Conservation (phyloP, 2,797 vertebrate genomes). For the Lutjanus argentimaculatus region DNA sequence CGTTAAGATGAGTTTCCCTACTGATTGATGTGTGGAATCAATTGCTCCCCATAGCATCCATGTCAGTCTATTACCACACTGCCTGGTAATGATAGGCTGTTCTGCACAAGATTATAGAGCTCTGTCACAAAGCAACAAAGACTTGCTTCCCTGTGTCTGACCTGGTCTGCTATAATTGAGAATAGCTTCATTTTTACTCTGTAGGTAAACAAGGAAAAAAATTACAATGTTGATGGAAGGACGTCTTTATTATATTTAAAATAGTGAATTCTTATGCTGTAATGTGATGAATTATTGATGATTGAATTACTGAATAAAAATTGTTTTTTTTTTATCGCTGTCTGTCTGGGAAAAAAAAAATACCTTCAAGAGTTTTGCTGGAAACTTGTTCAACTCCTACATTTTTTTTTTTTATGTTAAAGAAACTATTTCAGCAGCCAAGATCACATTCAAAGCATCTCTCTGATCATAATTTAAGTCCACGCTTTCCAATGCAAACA, state of each 20-base stretch:
- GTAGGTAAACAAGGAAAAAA: constrained; percentile 80
- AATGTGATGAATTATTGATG: constrained; percentile 76
- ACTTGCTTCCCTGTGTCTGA: constrained; percentile 79
- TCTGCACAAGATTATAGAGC: constrained; percentile 87
- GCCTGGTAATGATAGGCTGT: constrained; percentile 88
- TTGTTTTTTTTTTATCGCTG: constrained; percentile 7
- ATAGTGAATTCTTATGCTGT: constrained; percentile 53
- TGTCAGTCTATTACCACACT: constrained; percentile 88
- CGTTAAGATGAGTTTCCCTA: constrained; percentile 81
- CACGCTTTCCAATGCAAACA: constrained; percentile 60
- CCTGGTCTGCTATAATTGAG: constrained; percentile 80
- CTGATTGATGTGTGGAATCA: constrained; percentile 90
- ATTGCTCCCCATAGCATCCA: constrained; percentile 89
- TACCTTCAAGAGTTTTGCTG: constrained; percentile 12
- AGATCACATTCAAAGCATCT: constrained; percentile 28
- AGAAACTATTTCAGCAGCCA: neutral
- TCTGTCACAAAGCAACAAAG: constrained; percentile 85
- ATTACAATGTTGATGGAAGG: constrained; percentile 72
- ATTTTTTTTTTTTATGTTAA: neutral
- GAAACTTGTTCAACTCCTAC: constrained; percentile 8
- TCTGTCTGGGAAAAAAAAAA: neutral
- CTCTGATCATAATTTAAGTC: constrained; percentile 23
- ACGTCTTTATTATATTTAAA: constrained; percentile 72
- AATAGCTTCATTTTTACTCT: constrained; percentile 78
- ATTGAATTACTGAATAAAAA: constrained; percentile 46